Conservation (phyloP, 2,797 vertebrate species). For the Lerista edwardsae region DNA sequence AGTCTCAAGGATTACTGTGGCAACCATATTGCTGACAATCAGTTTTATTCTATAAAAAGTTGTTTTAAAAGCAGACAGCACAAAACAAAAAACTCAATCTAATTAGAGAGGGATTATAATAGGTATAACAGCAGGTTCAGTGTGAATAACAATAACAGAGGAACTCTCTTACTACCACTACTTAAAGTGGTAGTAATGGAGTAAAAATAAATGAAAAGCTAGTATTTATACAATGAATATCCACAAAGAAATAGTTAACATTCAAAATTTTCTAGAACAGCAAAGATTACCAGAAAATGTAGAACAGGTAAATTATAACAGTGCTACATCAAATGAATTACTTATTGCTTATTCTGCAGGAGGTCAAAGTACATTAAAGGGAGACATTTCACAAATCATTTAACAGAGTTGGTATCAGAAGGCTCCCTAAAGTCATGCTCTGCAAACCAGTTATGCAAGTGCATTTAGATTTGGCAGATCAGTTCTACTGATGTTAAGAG, state of each 20-base stretch:
- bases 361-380: not conserved
- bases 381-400: constrained; percentile 19
- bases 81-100: not conserved
- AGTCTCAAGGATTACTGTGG: not conserved
- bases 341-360: not conserved
- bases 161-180: not conserved
- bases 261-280: not conserved
- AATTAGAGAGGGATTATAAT: not conserved
- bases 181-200: not conserved
- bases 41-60: constrained; percentile 6
- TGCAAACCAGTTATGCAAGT: not conserved
- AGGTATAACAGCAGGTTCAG: not conserved
- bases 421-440: not conserved
- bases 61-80: not conserved
- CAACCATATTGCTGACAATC: not conserved
- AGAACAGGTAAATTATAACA: not conserved
- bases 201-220: not conserved
- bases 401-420: not conserved
- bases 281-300: not conserved
- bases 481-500: not conserved
- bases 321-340: not conserved
- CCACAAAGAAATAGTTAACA: not conserved
- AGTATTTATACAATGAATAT: not conserved
- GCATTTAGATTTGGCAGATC: not conserved
- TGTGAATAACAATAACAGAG: not conserved